Conservation (phyloP, 2,113 vertebrate species). For the Agapornis roseicollis region DNA sequence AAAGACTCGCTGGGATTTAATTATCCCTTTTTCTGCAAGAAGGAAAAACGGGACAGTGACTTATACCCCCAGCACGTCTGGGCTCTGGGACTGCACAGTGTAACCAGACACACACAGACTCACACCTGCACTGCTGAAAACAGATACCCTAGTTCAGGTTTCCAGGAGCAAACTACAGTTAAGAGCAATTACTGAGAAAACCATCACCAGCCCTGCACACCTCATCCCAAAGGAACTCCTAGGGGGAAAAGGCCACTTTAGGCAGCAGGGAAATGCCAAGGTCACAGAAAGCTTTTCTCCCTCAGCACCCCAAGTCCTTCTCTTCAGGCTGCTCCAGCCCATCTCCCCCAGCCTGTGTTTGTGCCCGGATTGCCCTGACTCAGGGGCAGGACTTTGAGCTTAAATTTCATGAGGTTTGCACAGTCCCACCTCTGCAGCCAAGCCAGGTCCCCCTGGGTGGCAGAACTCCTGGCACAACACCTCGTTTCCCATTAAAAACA, state of each 20-base stretch:
- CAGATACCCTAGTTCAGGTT: rapidly evolving
- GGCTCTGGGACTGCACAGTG: rapidly evolving
- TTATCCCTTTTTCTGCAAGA: constrained; percentile 84
- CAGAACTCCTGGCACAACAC: not conserved
- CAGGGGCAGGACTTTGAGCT: not conserved
- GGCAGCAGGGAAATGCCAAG: not conserved
- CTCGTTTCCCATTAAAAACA: not conserved
- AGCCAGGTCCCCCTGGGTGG: not conserved
- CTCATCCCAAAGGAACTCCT: not conserved
- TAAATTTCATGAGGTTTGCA: not conserved
- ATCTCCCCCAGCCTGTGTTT: not conserved
- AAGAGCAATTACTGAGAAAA: not conserved
- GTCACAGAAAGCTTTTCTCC: not conserved
- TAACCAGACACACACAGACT: rapidly evolving
- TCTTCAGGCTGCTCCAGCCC: not conserved
- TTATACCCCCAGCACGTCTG: rapidly evolving
- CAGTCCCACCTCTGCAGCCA: not conserved
- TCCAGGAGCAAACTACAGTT: not conserved
- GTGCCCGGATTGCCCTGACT: not conserved
- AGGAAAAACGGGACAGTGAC: not conserved
- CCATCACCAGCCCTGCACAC: not conserved
- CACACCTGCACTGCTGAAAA: not conserved
- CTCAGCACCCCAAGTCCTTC: not conserved
- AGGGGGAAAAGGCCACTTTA: not conserved
- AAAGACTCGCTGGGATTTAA: constrained; percentile 82